phyloP scores from a whole-genome alignment of 2,888 invertebrate species.

The Nebria brevicollis region DNA sequence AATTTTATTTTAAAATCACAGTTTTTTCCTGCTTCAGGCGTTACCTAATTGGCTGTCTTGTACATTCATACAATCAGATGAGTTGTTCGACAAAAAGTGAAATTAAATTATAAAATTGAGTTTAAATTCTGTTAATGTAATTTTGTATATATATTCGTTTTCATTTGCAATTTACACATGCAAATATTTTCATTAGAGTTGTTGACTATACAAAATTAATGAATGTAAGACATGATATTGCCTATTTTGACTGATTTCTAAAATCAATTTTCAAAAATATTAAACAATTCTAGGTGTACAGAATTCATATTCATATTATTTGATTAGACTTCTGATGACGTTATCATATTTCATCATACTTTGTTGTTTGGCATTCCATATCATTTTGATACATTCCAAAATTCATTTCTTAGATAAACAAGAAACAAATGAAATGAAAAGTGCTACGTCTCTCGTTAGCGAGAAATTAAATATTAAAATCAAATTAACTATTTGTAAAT shows the following conservation, averaged over 20 bases:
- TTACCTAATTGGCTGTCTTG: background rate
- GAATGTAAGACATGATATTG: too few relatives aligned
- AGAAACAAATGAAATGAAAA: background rate
- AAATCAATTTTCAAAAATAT: too few relatives aligned
- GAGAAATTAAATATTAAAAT: background rate
- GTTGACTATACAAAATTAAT: too few relatives aligned
- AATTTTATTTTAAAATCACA: slow-evolving; percentile 26
- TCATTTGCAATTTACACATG: too few relatives aligned
- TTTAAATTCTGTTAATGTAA: background rate
- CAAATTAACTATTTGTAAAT: background rate
- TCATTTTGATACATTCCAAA: too few relatives aligned
- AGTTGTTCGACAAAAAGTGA: background rate
- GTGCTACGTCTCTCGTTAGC: background rate
- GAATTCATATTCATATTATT: too few relatives aligned
- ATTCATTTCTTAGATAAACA: background rate
- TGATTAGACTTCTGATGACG: too few relatives aligned
- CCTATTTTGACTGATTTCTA: too few relatives aligned
- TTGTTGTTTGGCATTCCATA: too few relatives aligned
- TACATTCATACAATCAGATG: background rate
- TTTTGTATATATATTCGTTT: background rate
- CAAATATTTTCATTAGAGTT: too few relatives aligned
- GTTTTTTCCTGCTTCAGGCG: background rate
- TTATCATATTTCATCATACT: too few relatives aligned
- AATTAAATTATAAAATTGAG: background rate
- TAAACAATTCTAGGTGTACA: too few relatives aligned